Base-by-base conservation (phyloP, 2,113 vertebrate genomes). In the Grus americana region DNA sequence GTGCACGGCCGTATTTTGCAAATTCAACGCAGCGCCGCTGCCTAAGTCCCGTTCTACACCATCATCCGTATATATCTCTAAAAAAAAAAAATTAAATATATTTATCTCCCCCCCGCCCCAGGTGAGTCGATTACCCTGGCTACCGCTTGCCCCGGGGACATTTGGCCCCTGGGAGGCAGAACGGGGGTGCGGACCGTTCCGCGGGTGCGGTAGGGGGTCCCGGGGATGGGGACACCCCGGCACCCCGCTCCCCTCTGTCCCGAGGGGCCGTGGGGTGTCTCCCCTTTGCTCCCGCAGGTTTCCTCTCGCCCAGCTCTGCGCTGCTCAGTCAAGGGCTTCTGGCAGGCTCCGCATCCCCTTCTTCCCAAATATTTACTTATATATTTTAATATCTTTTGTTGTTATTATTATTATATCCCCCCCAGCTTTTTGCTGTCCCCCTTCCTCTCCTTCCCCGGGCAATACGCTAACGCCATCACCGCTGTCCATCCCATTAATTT, bases 401-500 rank as follows among this genome's bases (percentile, higher is more conserved):
- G 10, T 70, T 79, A 29, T 72, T 82, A n/a, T 49, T 54, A 30
- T 78, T 40, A 7, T 58, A 22, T 9, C 5, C 30, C 30, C 54
- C 36, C 29, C 59, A 46, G 88, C 63, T 86, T 93, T 82, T 44
- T 49, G 50, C 82, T 49, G 79, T n/a, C n/a, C 42, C 75, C n/a
- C 57, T 38, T 49, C 54, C 44, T 47, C 78, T 11, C 78, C 71
- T 32, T 80, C 58, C 75, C 54, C 68, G 46, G 82, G 87, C 95
- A 34, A 80, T 24, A 30, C 71, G 46, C 85, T 71, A 93, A 96
- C 90, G 91, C 88, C 91, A 75, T 78, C 92, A 59, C 94, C 54
- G 86, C 87, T 95, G 96, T 85, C 97, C 96, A 76, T 96, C 96
- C 73, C 86, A 22, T 96, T 95, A 95, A 97, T 98, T 97, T 94